phyloP scores from a whole-genome alignment of 2,797 vertebrate species.

The Periophthalmus magnuspinnatus region DNA sequence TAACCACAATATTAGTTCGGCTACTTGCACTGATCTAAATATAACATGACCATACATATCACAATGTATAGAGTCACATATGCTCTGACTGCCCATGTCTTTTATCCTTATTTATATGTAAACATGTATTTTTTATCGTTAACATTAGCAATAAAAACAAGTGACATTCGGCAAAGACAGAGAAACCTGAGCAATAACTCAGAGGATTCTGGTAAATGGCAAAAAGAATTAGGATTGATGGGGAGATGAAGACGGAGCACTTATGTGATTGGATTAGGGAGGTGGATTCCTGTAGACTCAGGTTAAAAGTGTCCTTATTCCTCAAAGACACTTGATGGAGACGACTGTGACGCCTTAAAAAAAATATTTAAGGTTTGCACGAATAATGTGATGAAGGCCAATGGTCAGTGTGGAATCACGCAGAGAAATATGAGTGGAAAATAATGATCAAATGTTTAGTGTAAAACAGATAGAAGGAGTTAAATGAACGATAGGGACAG shows the following conservation, averaged over 20 bases:
- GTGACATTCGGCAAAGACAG: background rate
- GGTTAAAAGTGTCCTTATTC: conserved; percentile 9
- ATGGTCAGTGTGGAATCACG: background rate
- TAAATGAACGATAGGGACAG: too few species aligned
- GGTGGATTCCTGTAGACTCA: background rate
- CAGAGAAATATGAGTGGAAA: background rate
- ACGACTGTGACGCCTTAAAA: background rate
- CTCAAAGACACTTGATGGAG: background rate
- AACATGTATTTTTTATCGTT: background rate
- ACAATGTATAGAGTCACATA: background rate
- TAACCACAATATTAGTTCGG: background rate
- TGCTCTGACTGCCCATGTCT: background rate
- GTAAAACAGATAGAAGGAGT: background rate
- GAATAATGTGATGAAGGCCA: background rate
- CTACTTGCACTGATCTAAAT: background rate
- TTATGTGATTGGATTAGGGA: conserved; percentile 12
- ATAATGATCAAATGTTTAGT: background rate
- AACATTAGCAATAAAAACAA: background rate
- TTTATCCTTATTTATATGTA: background rate
- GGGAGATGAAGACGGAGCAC: conserved; percentile 11
- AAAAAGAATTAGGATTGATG: conserved; percentile 18
- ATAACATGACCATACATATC: background rate
- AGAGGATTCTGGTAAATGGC: conserved; percentile 23
- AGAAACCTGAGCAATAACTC: conserved; percentile 17
- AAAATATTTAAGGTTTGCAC: background rate